Base-by-base conservation (phyloP, 2,113 vertebrate species). In the Toxostoma redivivum region DNA sequence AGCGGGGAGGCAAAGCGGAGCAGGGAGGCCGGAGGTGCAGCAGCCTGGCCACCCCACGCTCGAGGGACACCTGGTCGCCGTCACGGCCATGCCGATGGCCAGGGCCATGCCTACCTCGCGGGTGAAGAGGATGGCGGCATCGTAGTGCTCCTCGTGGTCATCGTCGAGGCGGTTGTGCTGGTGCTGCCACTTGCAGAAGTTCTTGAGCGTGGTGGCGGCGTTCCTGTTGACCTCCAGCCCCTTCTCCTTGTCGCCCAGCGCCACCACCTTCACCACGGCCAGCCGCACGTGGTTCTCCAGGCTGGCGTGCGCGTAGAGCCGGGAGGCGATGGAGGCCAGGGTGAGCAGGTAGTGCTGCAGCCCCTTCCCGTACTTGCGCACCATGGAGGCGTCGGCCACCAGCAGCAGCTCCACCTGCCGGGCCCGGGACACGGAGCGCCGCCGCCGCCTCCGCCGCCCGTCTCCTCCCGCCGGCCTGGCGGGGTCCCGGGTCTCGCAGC, bases 101-200 rank as follows among this genome's bases (percentile, higher is more conserved):
- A 0, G 60, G 56, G 33, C 6, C 72, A 8, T 70, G 93, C 96
- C 92, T 97, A 97, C 96, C 95, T 99, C 99, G 72, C 99, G 98
- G 91, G 99, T 99, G 98, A 99, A 99, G 97, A 99, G 99, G 95
- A 99, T 99, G 94, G 99, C 99, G 0, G 99, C 99, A 6, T 99
- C 99, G 4, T 99, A 98, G 94, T 99, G 99, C 30, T 99, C 98
- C 12, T 98, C 98, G 5, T 99, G 98, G 78, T 99, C 98, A 2
- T 99, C 99, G 4, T 98, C 99, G 54, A 99, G 98, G 54, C 98
- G 98, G 97, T 99, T 99, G 94, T 99, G 99, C 86, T 99, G 99
- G 92, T 99, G 99, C 97, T 99, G 99, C 99, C 99, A 99, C 98
- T 99, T 99, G 97, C 99, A 99, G 94, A 99, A 99, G 98, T 98